These are phyloP conservation scores for Drosophila eohydei DNA, from an alignment of 2,888 invertebrate genomes.

Conservation along the genomic window DNA sequence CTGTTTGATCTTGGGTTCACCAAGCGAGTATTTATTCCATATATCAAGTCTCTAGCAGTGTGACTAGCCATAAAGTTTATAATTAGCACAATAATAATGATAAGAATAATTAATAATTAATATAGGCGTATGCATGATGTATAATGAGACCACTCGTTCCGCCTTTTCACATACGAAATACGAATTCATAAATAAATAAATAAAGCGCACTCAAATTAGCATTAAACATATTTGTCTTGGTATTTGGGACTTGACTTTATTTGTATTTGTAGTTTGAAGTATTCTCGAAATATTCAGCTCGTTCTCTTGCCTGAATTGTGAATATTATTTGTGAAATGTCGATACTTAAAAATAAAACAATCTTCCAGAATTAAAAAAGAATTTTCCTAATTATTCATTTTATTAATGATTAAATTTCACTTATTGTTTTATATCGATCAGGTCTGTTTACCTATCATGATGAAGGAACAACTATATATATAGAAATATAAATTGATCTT, in stretches of 20 bases:
- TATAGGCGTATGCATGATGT: constrained; percentile 24
- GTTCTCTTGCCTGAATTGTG: background rate
- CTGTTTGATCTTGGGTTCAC: too few relatives aligned
- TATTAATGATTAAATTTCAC: too few relatives aligned
- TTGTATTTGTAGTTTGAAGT: constrained; percentile 41
- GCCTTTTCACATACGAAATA: constrained; percentile 34
- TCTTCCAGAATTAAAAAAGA: too few relatives aligned
- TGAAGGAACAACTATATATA: too few relatives aligned
- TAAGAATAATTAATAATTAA: constrained; percentile 14
- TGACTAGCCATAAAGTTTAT: background rate
- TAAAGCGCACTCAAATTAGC: constrained; percentile 83
- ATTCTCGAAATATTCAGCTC: constrained; percentile 36
- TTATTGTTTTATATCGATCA: too few relatives aligned
- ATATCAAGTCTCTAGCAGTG: too few relatives aligned
- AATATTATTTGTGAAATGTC: too few relatives aligned
- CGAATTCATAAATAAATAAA: constrained; percentile 75
- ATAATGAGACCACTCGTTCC: constrained; percentile 16
- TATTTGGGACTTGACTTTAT: constrained; percentile 30
- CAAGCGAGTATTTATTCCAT: too few relatives aligned
- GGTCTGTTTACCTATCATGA: too few relatives aligned
- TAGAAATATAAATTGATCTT: too few relatives aligned
- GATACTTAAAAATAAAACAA: too few relatives aligned
- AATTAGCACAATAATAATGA: constrained; percentile 13
- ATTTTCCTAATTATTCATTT: too few relatives aligned
- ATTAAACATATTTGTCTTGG: constrained; percentile 67